Evolutionary conservation across 1,140 invertebrate species (phyloP).

Genomic region (Calycopis cecrops): DNA sequence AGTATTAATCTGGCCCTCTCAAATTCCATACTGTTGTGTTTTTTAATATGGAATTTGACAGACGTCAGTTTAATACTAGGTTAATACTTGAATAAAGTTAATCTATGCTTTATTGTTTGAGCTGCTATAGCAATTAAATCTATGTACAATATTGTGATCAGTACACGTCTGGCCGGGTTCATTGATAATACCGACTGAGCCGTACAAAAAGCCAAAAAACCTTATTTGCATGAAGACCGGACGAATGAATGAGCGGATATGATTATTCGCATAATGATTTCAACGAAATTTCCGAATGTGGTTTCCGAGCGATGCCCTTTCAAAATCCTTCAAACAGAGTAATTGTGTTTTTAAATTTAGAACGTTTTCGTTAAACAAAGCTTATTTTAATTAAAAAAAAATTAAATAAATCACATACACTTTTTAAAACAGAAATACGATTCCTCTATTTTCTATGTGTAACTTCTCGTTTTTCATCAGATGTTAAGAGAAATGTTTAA

Average conservation of each 20-base stretch:
- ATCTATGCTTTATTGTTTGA: no score
- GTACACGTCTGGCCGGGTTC: constrained; percentile 13
- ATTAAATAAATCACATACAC: background rate
- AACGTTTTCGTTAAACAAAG: no score
- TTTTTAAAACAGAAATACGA: no score
- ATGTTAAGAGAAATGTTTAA: no score
- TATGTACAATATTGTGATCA: background rate
- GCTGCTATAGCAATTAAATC: background rate
- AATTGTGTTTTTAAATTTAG: background rate
- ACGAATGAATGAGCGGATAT: constrained; percentile 51
- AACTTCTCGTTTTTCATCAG: no score
- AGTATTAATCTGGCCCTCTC: no score
- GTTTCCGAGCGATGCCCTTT: constrained; percentile 22
- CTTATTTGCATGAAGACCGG: constrained; percentile 34
- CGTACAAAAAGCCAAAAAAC: constrained; percentile 17
- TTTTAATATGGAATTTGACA: no score
- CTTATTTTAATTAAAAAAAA: background rate
- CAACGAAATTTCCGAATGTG: constrained; percentile 29
- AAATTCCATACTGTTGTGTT: no score
- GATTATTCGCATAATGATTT: constrained; percentile 47
- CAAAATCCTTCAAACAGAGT: background rate
- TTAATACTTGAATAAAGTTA: no score
- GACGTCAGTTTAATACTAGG: no score
- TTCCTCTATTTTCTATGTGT: no score
- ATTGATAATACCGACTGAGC: constrained; percentile 5